phyloP scores from a whole-genome alignment of 1,140 invertebrate species.

The Ceratoteleas bidentatus region DNA sequence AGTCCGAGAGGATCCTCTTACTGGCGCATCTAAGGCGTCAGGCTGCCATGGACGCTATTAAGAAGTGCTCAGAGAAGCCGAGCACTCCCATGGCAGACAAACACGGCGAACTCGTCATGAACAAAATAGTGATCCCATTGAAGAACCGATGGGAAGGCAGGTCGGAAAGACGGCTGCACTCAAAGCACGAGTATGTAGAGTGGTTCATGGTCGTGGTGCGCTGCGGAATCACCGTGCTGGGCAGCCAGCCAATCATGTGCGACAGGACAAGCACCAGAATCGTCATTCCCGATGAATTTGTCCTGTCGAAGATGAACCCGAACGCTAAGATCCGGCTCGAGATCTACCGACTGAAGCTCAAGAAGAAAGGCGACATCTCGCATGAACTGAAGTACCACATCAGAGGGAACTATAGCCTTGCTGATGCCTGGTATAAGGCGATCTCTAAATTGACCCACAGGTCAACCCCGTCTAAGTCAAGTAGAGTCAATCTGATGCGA shows the following conservation, averaged over 20 bases:
- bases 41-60: conserved; percentile 39
- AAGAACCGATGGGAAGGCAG: background rate
- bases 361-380: conserved; percentile 44
- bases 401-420: conserved; percentile 39
- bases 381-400: conserved; percentile 58
- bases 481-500: conserved; percentile 9
- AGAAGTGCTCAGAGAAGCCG: conserved; percentile 13
- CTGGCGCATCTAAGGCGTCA: conserved; percentile 43
- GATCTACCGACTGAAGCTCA: conserved; percentile 46
- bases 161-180: background rate
- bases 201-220: conserved; percentile 47
- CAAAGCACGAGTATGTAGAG: conserved; percentile 24
- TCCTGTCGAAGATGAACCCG: conserved; percentile 27
- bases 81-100: background rate
- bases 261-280: conserved; percentile 23
- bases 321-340: conserved; percentile 44
- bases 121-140: conserved; percentile 40
- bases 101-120: conserved; percentile 31
- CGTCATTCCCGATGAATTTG: conserved; percentile 18
- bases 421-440: conserved; percentile 44
- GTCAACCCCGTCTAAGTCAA: conserved; percentile 1
- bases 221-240: conserved; percentile 31
- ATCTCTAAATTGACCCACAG: conserved; percentile 36
- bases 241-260: conserved; percentile 31
- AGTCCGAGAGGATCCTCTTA: conserved; percentile 53